Conservation (phyloP, 2,113 vertebrate species). For the Tragelaphus imberbis region DNA sequence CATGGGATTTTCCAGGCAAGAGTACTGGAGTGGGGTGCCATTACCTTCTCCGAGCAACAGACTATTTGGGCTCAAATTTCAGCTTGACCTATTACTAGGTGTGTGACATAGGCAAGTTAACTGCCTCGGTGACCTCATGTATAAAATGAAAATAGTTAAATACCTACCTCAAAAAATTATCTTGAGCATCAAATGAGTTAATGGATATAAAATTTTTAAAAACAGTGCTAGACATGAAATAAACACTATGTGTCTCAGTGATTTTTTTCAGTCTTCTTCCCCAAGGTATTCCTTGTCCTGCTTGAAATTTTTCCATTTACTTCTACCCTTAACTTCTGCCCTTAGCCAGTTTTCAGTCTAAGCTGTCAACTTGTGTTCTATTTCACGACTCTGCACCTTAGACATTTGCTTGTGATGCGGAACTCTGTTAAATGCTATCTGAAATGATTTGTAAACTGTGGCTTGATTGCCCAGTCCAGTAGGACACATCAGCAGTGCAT, state of each 20-base stretch:
- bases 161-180: neutral
- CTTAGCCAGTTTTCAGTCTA: constrained; percentile 63
- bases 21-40: too few species aligned
- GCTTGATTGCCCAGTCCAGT: neutral
- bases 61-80: neutral
- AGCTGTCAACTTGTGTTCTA: constrained; percentile 60
- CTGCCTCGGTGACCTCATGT: neutral
- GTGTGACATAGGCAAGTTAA: neutral
- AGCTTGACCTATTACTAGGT: neutral
- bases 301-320: constrained; percentile 61
- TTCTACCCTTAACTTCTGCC: constrained; percentile 68
- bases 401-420: constrained; percentile 60
- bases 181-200: neutral
- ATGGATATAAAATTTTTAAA: neutral
- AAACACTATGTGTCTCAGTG: neutral
- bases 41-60: neutral
- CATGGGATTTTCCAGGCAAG: too few species aligned
- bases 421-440: constrained; percentile 65
- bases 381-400: constrained; percentile 63
- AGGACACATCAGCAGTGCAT: neutral
- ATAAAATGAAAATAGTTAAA: neutral
- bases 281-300: constrained; percentile 53
- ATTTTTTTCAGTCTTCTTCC: constrained; percentile 29
- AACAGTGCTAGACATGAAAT: neutral
- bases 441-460: constrained; percentile 57